These are phyloP conservation scores for Atherix ibis DNA, from an alignment of 2,888 invertebrate genomes.

Conservation along the genomic window DNA sequence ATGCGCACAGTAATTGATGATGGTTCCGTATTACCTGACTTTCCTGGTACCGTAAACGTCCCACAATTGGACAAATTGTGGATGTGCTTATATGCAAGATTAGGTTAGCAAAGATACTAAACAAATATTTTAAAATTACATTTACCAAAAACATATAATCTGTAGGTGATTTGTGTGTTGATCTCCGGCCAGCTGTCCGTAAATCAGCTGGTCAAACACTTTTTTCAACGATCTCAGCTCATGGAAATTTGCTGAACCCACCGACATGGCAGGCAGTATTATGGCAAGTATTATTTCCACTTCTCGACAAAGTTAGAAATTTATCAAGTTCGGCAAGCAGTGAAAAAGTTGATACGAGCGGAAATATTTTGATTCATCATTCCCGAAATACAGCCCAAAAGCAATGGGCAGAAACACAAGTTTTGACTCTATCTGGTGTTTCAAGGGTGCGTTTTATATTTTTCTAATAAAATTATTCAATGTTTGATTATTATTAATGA, in stretches of 20 bases:
- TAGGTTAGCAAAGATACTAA: slow-evolving; percentile 33
- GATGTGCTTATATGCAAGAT: slow-evolving; percentile 85
- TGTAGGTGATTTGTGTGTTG: slow-evolving; percentile 78
- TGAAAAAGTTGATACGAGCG: slow-evolving; percentile 68
- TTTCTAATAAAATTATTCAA: no score
- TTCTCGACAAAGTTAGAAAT: slow-evolving; percentile 76
- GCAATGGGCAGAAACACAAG: slow-evolving; percentile 98
- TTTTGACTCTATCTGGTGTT: slow-evolving; percentile 76
- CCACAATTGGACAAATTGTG: slow-evolving; percentile 84
- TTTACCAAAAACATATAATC: neutral
- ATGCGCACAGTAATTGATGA: slow-evolving; percentile 58
- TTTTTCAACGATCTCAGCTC: slow-evolving; percentile 93
- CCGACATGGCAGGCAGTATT: slow-evolving; percentile 89
- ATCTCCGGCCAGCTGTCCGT: slow-evolving; percentile 85
- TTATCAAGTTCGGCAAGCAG: slow-evolving; percentile 48
- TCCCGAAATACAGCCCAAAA: slow-evolving; percentile 97
- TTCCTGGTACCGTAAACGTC: slow-evolving; percentile 68
- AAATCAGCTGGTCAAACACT: slow-evolving; percentile 95
- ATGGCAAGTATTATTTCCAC: slow-evolving; percentile 89
- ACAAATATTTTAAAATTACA: slow-evolving; percentile 1
- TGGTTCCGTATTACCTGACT: slow-evolving; percentile 62
- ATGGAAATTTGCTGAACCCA: slow-evolving; percentile 73
- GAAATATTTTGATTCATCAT: slow-evolving; percentile 93
- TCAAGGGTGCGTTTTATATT: slow-evolving; percentile 47
- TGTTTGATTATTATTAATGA: neutral